Base-by-base conservation (phyloP, 1,140 invertebrate species). In the Drosophila aff. region DNA sequence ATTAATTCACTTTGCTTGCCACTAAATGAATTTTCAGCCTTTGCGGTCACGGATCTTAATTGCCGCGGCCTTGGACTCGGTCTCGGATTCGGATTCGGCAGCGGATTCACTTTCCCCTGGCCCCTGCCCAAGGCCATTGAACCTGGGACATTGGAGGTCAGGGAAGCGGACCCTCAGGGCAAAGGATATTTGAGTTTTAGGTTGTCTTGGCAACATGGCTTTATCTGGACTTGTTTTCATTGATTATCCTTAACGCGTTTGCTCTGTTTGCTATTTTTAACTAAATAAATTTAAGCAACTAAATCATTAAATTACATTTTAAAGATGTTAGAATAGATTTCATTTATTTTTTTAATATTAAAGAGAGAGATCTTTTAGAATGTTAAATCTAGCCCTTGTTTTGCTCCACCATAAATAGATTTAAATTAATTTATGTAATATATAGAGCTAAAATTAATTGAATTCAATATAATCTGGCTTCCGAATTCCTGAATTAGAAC, bases 1-100 rank as follows among this genome's bases (percentile, higher is more conserved):
- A 59, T 66, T 76, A 77, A 77, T 77, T 68, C 49, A 68, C 75
- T 60, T 72, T 77, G 52, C 63, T 57, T 46, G 74, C 40, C 74
- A 77, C 69, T 77, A 77, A 77, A 61, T 61, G 74, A 69, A 40
- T 77, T 76, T 76, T 76, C 41, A 53, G 72, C 68, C 23, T 75
- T 75, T 55, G 71, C 72, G 72, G 72, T 75, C 72, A 63, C 57
- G 40, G 72, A 75, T 75, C 26, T 68, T 68, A 77, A 77, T 68
- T 77, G 71, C 36, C 18, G 46, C 38, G 63, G 36, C 75, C 75
- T 77, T 77, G 74, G 47, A 55, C 23, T 53, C 52, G 21, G 43
- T n/a, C 31, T 38, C 26, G 40, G 43, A 63, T 28, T 47, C 36
- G 61, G 50, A n/a, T 28, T 47, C 36, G 61, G 61, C 13, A 23